Percentiles rank a stretch among this genome's conserved stretches.
Conservation (phyloP, 2,888 invertebrate species). For the Agrochola lota region DNA sequence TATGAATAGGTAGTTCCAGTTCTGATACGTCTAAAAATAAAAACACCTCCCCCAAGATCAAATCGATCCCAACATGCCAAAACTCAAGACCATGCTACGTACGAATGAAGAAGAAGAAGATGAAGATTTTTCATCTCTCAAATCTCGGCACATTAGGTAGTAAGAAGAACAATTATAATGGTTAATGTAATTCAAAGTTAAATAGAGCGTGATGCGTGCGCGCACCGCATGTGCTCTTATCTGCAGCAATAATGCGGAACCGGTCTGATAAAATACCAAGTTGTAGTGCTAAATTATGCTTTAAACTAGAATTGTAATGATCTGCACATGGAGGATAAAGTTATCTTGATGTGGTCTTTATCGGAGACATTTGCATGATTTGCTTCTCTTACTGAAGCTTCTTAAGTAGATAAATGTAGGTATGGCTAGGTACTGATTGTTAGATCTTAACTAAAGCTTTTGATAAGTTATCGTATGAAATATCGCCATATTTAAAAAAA, state of each 20-base stretch:
- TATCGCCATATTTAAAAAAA: background rate
- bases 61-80: background rate
- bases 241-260: slow-evolving; percentile 48
- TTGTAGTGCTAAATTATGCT: slow-evolving; percentile 12
- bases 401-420: background rate
- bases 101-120: too few species aligned
- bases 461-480: background rate
- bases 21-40: background rate
- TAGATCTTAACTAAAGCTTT: background rate
- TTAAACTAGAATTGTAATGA: background rate
- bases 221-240: slow-evolving; percentile 31
- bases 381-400: background rate
- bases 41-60: background rate
- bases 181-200: slow-evolving; percentile 26
- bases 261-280: slow-evolving; percentile 29
- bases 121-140: background rate
- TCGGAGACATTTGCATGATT: background rate
- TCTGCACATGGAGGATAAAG: background rate
- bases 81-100: background rate
- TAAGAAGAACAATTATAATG: slow-evolving; percentile 2
- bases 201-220: slow-evolving; percentile 47
- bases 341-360: background rate
- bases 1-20: background rate
- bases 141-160: background rate
- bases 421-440: background rate